Percentiles rank a stretch among this genome's conserved stretches.
These are phyloP conservation scores for Epirrhoe alternata DNA, from an alignment of 2,888 invertebrate species.

Conservation along the genomic window DNA sequence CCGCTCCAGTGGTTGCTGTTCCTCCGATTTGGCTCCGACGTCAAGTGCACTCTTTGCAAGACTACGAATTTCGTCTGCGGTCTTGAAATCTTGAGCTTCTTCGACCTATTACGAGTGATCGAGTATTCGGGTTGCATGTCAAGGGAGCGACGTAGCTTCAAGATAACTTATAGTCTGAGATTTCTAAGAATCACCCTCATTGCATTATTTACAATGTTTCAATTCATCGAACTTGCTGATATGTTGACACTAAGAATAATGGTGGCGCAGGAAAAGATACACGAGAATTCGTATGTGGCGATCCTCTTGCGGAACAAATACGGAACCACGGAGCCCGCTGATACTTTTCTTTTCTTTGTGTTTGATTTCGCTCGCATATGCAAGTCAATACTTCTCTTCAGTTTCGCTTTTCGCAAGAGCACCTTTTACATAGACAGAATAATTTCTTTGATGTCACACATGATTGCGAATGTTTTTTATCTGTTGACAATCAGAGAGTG, in stretches of 20 bases:
- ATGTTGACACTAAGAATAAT: slow-evolving; percentile 39
- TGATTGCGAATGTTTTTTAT: slow-evolving; percentile 49
- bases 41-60: slow-evolving; percentile 46
- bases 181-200: slow-evolving; percentile 49
- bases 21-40: slow-evolving; percentile 45
- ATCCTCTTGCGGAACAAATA: slow-evolving; percentile 29
- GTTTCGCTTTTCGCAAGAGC: slow-evolving; percentile 38
- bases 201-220: slow-evolving; percentile 46
- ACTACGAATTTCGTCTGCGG: slow-evolving; percentile 43
- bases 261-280: slow-evolving; percentile 27
- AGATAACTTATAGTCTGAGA: slow-evolving; percentile 36
- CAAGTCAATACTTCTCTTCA: slow-evolving; percentile 51
- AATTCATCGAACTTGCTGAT: slow-evolving; percentile 45
- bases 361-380: slow-evolving; percentile 47
- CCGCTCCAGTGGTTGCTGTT: slow-evolving; percentile 50
- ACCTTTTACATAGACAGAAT: slow-evolving; percentile 45
- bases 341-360: slow-evolving; percentile 26
- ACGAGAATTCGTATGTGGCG: slow-evolving; percentile 21
- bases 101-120: slow-evolving; percentile 45
- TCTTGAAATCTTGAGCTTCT: slow-evolving; percentile 42
- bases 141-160: slow-evolving; percentile 35
- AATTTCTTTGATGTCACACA: slow-evolving; percentile 43
- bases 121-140: slow-evolving; percentile 46
- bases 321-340: neutral
- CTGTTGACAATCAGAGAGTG: slow-evolving; percentile 51